Evolutionary conservation across 2,113 vertebrate genomes (phyloP).

Genomic region (Perognathus longimembris): DNA sequence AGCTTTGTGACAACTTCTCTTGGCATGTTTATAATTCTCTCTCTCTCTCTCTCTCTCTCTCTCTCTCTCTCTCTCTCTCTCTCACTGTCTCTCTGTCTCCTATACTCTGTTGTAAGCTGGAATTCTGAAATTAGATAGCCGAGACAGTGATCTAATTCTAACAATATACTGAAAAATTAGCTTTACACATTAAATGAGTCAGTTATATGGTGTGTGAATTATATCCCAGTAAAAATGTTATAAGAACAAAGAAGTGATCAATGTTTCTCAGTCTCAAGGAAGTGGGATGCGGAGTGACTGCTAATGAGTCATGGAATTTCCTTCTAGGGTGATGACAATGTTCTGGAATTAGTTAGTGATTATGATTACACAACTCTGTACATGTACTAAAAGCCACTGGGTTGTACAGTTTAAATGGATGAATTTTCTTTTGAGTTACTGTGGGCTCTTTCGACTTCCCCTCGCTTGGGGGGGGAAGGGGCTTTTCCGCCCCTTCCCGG

Average conservation of each 20-base stretch:
- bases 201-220: not conserved
- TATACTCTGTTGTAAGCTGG: not conserved
- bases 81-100: not conserved
- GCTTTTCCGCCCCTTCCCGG: no score
- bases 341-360: not conserved
- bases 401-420: not conserved
- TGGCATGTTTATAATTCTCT: not conserved
- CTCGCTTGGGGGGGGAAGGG: no score
- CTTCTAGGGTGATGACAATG: not conserved
- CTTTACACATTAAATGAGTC: not conserved
- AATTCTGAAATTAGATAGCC: not conserved
- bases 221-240: not conserved
- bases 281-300: not conserved
- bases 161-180: not conserved
- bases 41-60: no score
- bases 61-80: no score
- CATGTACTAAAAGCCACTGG: not conserved
- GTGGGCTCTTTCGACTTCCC: no score
- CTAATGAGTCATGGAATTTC: not conserved
- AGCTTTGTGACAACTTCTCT: not conserved
- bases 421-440: not conserved
- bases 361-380: not conserved
- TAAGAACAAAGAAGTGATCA: not conserved
- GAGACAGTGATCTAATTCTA: not conserved
- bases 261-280: not conserved